Percentiles rank a stretch among this genome's conserved stretches.
phyloP scores from a whole-genome alignment of 2,888 invertebrate genomes.

The Drosophila paucipuncta region DNA sequence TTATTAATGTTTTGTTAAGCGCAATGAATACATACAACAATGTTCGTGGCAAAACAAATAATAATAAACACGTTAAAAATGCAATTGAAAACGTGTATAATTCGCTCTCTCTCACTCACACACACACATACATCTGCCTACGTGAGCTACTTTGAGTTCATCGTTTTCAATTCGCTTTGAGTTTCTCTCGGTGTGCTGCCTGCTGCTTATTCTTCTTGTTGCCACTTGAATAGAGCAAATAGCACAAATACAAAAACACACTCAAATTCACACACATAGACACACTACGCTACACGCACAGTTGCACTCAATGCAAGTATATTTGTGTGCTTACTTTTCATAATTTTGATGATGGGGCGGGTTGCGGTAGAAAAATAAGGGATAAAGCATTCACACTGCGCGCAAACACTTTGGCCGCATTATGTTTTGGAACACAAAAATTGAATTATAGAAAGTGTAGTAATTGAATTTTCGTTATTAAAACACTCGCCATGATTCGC shows the following conservation, averaged over 20 bases:
- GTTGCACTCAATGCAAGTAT: conserved; percentile 41
- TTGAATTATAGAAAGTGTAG: conserved; percentile 61
- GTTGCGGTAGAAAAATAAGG: conserved; percentile 26
- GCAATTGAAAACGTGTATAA: conserved; percentile 65
- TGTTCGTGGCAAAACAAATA: conserved; percentile 51
- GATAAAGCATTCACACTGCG: conserved; percentile 53
- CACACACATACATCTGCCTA: conserved; percentile 27
- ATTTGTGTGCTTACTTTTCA: conserved; percentile 67
- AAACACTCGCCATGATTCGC: conserved; percentile 68
- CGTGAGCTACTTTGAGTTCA: conserved; percentile 81
- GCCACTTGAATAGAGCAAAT: conserved; percentile 39
- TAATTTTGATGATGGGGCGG: conserved; percentile 41
- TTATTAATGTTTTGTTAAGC: conserved; percentile 28
- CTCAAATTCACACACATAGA: conserved; percentile 40
- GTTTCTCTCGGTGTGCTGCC: conserved; percentile 65
- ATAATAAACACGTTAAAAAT: conserved; percentile 65
- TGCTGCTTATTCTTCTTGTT: conserved; percentile 36
- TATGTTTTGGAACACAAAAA: conserved; percentile 31
- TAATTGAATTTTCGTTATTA: conserved; percentile 48
- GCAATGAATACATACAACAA: conserved; percentile 29
- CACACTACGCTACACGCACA: conserved; percentile 10
- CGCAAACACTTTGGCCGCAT: conserved; percentile 54
- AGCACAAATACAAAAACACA: conserved; percentile 36
- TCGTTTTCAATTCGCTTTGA: conserved; percentile 81
- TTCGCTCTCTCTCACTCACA: conserved; percentile 23